phyloP scores from a whole-genome alignment of 2,888 invertebrate genomes.

The Temnothorax rugatulus region DNA sequence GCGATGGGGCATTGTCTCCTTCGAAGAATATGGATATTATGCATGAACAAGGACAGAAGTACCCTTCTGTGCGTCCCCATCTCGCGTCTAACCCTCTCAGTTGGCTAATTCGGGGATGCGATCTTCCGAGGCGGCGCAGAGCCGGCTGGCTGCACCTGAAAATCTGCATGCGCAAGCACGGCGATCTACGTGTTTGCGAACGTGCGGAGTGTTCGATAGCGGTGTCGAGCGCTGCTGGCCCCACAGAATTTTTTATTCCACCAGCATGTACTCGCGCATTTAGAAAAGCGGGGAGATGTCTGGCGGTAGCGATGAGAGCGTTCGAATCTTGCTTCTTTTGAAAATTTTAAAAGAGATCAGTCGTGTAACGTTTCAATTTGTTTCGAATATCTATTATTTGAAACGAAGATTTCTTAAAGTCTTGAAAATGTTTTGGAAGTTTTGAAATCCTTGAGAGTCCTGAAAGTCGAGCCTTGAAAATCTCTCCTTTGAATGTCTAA shows the following conservation, averaged over 20 bases:
- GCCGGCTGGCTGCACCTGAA: constrained; percentile 59
- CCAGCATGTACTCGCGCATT: constrained; percentile 44
- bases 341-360: not conserved
- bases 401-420: not conserved
- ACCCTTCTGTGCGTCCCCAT: constrained; percentile 25
- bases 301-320: not conserved
- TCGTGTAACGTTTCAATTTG: not conserved
- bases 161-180: constrained; percentile 77
- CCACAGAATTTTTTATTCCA: constrained; percentile 72
- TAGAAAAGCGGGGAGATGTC: not conserved
- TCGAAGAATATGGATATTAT: constrained; percentile 84
- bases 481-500: not conserved
- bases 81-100: constrained; percentile 43
- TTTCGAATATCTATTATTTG: not conserved
- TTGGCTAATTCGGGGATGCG: constrained; percentile 72
- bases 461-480: not conserved
- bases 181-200: constrained; percentile 71
- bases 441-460: not conserved
- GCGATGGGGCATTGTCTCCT: constrained; percentile 80
- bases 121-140: not conserved
- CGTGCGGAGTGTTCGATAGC: constrained; percentile 70
- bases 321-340: not conserved
- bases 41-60: constrained; percentile 78
- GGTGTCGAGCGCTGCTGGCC: constrained; percentile 46
- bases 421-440: not conserved